Evolutionary conservation across 2,888 invertebrate species (phyloP), one percentile per base, ranked within the genome.

Genomic region (Nasonia oneida): DNA sequence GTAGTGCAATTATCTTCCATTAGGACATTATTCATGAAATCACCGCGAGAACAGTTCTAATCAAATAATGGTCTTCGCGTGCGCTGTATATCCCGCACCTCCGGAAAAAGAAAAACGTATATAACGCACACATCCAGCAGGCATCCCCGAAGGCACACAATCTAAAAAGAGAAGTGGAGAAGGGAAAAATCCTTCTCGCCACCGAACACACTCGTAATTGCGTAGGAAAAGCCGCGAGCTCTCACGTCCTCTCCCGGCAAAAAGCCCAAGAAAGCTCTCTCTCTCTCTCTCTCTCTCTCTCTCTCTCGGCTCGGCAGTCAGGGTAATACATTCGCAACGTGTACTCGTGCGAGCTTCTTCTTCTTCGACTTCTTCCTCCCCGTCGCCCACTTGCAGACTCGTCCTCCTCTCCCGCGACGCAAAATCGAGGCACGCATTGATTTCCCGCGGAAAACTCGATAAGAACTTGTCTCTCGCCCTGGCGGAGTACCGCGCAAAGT

Each of bases 371-470:
- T 37, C 39, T n/a, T 5, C n/a, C 57, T 23, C n/a, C 57, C 10
- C 57, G 57, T 61, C 57, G 15, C 53, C 14, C 12, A 76, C 29
- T 75, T 57, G 4, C 61, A n/a, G 23, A n/a, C 64, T 39, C 42
- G 29, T 23, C 33, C 29, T 75, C 53, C 8, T 37, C 71, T 37
- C n/a, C 37, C 76, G 57, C 53, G 53, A 53, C 42, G 39, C 61
- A 42, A 39, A 42, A 53, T 79, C 79, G 83, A 61, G 53, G 76
- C 67, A 57, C 73, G 77, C 86, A 86, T 86, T 86, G 84, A 84
- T 84, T 86, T 86, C 78, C 71, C 67, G n/a, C 67, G 77, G 74
- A 78, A 84, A 86, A 86, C 78, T 86, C 81, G 79, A 86, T 86
- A 83, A 86, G 80, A 83, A 83, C 42, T 84, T 76, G 50, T 39